Evolutionary conservation across 2,113 vertebrate species (phyloP).

Genomic region (Lepus europaeus): DNA sequence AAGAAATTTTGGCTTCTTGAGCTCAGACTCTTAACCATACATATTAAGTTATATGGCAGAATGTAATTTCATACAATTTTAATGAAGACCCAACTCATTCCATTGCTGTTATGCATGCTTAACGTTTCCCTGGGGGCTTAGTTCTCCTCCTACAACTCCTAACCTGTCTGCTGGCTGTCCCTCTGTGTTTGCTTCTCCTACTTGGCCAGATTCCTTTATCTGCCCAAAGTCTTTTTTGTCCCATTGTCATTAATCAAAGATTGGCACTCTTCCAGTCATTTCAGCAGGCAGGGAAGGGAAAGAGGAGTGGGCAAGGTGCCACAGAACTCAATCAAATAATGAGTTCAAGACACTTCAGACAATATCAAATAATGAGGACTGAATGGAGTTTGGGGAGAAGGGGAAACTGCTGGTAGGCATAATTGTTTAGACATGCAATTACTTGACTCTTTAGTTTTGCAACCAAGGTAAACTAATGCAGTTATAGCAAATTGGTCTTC

Average conservation of each 20-base stretch:
- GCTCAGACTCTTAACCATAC: neutral
- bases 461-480: slow-evolving; percentile 1
- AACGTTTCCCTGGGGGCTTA: neutral
- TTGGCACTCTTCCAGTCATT: neutral
- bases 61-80: neutral
- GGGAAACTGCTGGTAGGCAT: neutral
- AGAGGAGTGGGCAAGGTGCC: neutral
- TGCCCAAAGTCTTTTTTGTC: neutral
- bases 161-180: neutral
- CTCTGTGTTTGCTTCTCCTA: neutral
- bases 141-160: neutral
- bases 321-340: neutral
- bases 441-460: neutral
- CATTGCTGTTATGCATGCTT: neutral
- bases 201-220: neutral
- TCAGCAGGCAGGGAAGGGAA: neutral
- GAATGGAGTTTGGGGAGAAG: neutral
- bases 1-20: neutral
- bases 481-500: neutral
- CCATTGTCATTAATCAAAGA: slow-evolving; percentile 54
- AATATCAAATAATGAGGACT: neutral
- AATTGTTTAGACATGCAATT: neutral
- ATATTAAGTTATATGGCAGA: neutral
- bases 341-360: neutral
- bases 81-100: neutral